Conservation (phyloP, 2,113 vertebrate species). For the Syrrhaptes paradoxus region DNA sequence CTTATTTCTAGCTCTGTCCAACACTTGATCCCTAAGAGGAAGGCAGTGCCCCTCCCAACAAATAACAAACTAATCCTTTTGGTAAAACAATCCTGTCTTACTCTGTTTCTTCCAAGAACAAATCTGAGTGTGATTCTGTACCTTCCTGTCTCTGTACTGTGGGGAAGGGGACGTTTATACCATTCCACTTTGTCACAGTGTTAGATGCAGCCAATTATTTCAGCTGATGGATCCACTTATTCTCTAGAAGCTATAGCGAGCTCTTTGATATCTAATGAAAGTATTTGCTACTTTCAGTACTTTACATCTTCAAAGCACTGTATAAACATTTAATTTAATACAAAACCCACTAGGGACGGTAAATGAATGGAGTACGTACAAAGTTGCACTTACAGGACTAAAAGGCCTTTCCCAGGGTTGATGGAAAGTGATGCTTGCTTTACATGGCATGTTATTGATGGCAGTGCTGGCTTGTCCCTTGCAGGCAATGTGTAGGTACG, state of each 20-base stretch:
- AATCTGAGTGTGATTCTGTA: background rate
- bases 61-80: background rate
- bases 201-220: constrained; percentile 38
- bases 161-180: background rate
- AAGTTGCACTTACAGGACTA: constrained; percentile 4
- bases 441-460: background rate
- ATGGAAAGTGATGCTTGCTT: background rate
- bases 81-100: background rate
- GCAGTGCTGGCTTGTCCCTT: background rate
- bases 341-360: background rate
- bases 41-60: background rate
- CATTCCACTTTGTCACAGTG: background rate
- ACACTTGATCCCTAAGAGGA: background rate
- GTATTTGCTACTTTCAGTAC: constrained; percentile 16
- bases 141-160: background rate
- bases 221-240: constrained; percentile 9
- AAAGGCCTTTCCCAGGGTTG: background rate
- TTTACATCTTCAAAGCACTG: constrained; percentile 50
- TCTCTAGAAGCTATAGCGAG: background rate
- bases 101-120: background rate
- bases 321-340: constrained; percentile 53
- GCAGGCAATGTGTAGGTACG: background rate
- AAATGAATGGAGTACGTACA: constrained; percentile 29
- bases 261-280: constrained; percentile 50
- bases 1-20: background rate